These are phyloP conservation scores for Eclectus roratus DNA, from an alignment of 2,113 vertebrate species.

Conservation along the genomic window DNA sequence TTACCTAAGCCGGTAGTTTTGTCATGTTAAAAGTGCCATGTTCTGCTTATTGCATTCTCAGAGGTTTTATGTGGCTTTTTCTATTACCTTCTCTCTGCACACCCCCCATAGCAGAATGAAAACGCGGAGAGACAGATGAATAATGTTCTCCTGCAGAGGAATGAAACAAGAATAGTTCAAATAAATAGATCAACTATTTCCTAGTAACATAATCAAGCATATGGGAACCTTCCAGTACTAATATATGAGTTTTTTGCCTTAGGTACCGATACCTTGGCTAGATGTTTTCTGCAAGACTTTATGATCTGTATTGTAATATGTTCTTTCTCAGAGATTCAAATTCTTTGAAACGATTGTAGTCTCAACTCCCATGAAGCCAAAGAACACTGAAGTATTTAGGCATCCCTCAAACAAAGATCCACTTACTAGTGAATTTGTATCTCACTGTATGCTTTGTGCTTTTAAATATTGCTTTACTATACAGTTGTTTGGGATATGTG, in stretches of 20 bases:
- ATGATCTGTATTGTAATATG: background rate
- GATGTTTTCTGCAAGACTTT: slow-evolving; percentile 8
- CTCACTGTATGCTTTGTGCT: background rate
- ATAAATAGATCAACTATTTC: background rate
- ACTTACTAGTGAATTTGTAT: background rate
- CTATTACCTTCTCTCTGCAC: background rate
- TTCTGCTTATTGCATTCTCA: slow-evolving; percentile 37
- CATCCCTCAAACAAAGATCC: background rate
- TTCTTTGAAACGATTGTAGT: background rate
- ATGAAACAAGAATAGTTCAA: slow-evolving; percentile 6
- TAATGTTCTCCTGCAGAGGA: background rate
- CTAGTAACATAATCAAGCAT: background rate
- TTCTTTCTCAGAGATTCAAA: background rate
- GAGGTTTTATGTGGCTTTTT: slow-evolving; percentile 33
- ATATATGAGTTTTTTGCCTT: background rate
- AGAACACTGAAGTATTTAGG: background rate
- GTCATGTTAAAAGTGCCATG: slow-evolving; percentile 33
- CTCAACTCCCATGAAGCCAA: background rate
- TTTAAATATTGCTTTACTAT: background rate
- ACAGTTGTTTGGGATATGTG: background rate
- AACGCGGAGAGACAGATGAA: background rate
- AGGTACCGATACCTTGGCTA: background rate
- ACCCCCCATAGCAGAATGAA: background rate
- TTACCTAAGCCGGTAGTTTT: slow-evolving; percentile 30
- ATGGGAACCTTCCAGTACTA: background rate